Evolutionary conservation across 2,888 invertebrate species (phyloP), one percentile per base, ranked within the genome.

Genomic region (Rotaria magnacalcarata): DNA sequence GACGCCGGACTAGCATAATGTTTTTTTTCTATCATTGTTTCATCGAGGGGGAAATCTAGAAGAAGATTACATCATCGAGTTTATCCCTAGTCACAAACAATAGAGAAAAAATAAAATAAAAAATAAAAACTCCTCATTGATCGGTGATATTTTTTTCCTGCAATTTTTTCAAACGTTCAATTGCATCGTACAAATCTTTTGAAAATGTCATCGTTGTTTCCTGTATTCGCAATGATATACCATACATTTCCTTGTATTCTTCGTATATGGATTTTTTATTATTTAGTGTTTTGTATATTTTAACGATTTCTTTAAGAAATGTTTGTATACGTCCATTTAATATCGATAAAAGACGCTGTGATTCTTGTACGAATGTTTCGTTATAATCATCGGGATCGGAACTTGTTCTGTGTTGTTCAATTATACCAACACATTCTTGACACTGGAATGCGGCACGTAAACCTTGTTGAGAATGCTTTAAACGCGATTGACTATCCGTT

Each of bases 171-270:
- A 80, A n/a, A 47, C 80, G 80, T 80, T 80, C 80, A 11, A 80
- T 47, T 24, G 47, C 80, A 47, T 80, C 47, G 7, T 47, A 47
- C 24, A 80, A 80, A 47, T 80, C 80, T 14, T 47, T 43, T 11
- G 80, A 11, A 47, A 80, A 80, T 80, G 80, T 80, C 11, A 2
- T 11, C n/a, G 80, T 19, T 80, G 6, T 80, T 14, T 80, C 80
- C n/a, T 80, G 24, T 2, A 80, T n/a, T 24, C 43, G 43, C 19
- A 80, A 47, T 80, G 80, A 7, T 47, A 80, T 47, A n/a, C 14
- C 47, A n/a, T 80, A 80, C 80, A 80, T 80, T 80, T 80, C 80
- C 47, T 80, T 80, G 47, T 80, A 80, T n/a, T 80, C 47, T 47
- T 80, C 80, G 47, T 4, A 80, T 2, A 43, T n/a, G 21, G 24